Conservation (phyloP, 2,888 invertebrate species). For the Syrphus vitripennis region DNA sequence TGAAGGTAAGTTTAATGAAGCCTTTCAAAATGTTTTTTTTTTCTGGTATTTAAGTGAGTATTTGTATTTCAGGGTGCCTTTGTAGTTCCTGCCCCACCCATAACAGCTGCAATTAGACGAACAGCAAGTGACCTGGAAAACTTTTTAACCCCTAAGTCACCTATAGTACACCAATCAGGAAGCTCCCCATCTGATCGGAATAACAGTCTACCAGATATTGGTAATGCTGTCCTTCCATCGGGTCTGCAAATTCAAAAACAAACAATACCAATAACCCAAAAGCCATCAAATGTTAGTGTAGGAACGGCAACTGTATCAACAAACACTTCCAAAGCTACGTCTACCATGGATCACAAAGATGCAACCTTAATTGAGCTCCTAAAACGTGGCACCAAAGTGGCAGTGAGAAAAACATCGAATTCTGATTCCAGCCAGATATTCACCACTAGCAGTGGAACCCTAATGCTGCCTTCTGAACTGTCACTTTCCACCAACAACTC, state of each 20-base stretch:
- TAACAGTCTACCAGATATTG: conserved; percentile 72
- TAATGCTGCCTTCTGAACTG: conserved; percentile 79
- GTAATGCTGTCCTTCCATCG: conserved; percentile 76
- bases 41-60: not conserved
- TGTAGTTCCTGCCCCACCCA: conserved; percentile 81
- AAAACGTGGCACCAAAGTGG: conserved; percentile 87
- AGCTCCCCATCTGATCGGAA: conserved; percentile 60
- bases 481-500: conserved; percentile 75
- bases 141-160: conserved; percentile 78
- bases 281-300: conserved; percentile 74
- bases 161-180: conserved; percentile 52
- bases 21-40: not conserved
- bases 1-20: conserved; percentile 76
- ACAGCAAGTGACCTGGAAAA: conserved; percentile 80
- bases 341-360: conserved; percentile 83
- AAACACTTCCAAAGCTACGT: conserved; percentile 78
- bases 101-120: conserved; percentile 77
- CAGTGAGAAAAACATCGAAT: conserved; percentile 87
- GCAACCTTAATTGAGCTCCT: conserved; percentile 90
- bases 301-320: conserved; percentile 73
- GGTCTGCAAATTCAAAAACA: conserved; percentile 76
- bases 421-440: conserved; percentile 85
- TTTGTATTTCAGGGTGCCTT: conserved; percentile 78
- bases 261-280: conserved; percentile 72
- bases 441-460: conserved; percentile 80